Percentiles rank a stretch among this genome's conserved stretches.
These are phyloP conservation scores for Aythya baeri DNA, from an alignment of 2,113 vertebrate species.

Conservation along the genomic window DNA sequence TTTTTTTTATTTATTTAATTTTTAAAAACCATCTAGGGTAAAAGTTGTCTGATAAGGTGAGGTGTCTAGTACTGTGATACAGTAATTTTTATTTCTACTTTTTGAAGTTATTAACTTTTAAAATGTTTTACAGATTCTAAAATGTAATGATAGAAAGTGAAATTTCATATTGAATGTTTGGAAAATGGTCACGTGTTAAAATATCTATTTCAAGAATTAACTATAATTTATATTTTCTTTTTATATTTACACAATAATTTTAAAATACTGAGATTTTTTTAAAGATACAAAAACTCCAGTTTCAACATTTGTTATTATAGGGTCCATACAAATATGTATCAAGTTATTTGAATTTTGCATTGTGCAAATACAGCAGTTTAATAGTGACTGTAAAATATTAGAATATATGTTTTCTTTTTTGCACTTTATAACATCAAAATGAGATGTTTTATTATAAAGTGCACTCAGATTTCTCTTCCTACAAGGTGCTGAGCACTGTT, in stretches of 20 bases:
- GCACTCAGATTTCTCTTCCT: slow-evolving; percentile 49
- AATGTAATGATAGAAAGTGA: slow-evolving; percentile 37
- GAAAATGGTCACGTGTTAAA: slow-evolving; percentile 53
- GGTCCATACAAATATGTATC: slow-evolving; percentile 50
- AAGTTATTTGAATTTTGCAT: slow-evolving; percentile 61
- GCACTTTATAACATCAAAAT: slow-evolving; percentile 69
- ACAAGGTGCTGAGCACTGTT: slow-evolving; percentile 58
- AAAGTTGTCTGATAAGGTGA: background rate
- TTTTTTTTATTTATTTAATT: slow-evolving; percentile 19
- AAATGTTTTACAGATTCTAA: slow-evolving; percentile 46
- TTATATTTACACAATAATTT: slow-evolving; percentile 58
- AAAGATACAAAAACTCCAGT: slow-evolving; percentile 20
- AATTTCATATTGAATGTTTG: slow-evolving; percentile 52
- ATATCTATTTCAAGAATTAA: slow-evolving; percentile 57
- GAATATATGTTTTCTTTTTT: slow-evolving; percentile 65
- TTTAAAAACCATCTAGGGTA: background rate
- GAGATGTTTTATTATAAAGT: slow-evolving; percentile 64
- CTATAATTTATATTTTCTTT: slow-evolving; percentile 78
- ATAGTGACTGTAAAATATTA: slow-evolving; percentile 59
- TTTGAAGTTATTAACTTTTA: slow-evolving; percentile 7
- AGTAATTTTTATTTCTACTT: slow-evolving; percentile 25
- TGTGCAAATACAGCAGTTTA: slow-evolving; percentile 58
- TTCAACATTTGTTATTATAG: slow-evolving; percentile 11
- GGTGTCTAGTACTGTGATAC: background rate
- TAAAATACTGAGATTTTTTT: slow-evolving; percentile 63